Base-by-base conservation (phyloP, 2,113 vertebrate species). In the Stigmatopora nigra region DNA sequence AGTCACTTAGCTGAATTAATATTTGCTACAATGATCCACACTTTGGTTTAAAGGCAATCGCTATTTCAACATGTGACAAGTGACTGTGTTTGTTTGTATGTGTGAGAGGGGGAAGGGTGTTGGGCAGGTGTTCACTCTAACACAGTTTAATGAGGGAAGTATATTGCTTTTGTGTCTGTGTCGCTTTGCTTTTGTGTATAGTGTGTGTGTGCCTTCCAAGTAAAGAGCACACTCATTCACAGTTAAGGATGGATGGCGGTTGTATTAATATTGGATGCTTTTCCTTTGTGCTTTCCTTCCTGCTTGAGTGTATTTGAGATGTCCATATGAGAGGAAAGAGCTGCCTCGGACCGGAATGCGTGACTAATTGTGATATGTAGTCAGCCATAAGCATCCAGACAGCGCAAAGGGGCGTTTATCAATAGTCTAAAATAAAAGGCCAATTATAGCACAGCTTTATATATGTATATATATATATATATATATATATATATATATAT, bases 331-430 rank as follows among this genome's bases (percentile, higher is more conserved):
- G 78, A 72, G 79, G 67, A 72, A 76, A 63, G 76, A 74, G 67
- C 63, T 71, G 61, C 63, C 57, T 83, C 68, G 72, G 76, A 74
- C 73, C 79, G 83, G 82, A 80, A 77, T 81, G 67, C 84, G 82
- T 87, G 84, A 89, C 83, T 88, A 82, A 86, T 80, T 81, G 77
- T 88, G 84, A 83, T 82, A 86, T 87, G 86, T 87, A 84, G 84
- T 86, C 82, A 88, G 83, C 81, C 79, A 60, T 78, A 70, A 81
- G 73, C 72, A 83, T 68, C 75, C 76, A 7, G 70, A 70, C 73
- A 79, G 82, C 82, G 82, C 82, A 70, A 69, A 78, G 69, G 38
- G 65, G 72, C 78, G 69, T 78, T 84, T 78, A 82, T 84, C 83
- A 82, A 88, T 89, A 81, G 82, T 84, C 82, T 77, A 79, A 79